A percentile compares a stretch with the other conserved stretches of the same genome.
phyloP scores from a whole-genome alignment of 2,888 invertebrate genomes.

The Folsomia candida region DNA sequence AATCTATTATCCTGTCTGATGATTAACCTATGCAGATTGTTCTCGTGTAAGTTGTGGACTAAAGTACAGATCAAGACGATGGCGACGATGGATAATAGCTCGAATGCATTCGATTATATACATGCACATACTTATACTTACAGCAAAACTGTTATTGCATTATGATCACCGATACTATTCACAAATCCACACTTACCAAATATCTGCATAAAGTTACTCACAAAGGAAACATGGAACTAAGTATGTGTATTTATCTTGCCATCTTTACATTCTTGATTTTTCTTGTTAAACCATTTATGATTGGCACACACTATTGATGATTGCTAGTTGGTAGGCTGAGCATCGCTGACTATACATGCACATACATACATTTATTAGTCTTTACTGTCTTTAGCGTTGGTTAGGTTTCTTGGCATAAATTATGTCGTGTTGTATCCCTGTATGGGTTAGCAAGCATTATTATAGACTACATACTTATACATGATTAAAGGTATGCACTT shows the following conservation, averaged over 20 bases:
- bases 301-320: constrained; percentile 10
- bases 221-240: background rate
- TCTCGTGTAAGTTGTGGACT: constrained; percentile 22
- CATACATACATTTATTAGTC: background rate
- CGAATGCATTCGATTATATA: background rate
- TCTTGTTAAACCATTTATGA: constrained; percentile 8
- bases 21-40: constrained; percentile 46
- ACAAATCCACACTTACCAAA: background rate
- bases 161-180: background rate
- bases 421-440: background rate
- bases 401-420: background rate
- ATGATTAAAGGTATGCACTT: background rate
- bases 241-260: background rate
- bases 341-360: background rate
- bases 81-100: background rate
- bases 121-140: background rate
- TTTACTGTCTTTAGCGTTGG: background rate
- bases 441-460: too few species aligned
- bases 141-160: background rate
- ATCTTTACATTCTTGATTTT: constrained; percentile 7
- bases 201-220: background rate
- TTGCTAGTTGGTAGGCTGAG: background rate
- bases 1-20: constrained; percentile 50
- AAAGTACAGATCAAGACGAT: constrained; percentile 21
- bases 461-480: too few species aligned